These are phyloP conservation scores for Beaufortia kweichowensis DNA, from an alignment of 2,113 vertebrate species.

Conservation along the genomic window DNA sequence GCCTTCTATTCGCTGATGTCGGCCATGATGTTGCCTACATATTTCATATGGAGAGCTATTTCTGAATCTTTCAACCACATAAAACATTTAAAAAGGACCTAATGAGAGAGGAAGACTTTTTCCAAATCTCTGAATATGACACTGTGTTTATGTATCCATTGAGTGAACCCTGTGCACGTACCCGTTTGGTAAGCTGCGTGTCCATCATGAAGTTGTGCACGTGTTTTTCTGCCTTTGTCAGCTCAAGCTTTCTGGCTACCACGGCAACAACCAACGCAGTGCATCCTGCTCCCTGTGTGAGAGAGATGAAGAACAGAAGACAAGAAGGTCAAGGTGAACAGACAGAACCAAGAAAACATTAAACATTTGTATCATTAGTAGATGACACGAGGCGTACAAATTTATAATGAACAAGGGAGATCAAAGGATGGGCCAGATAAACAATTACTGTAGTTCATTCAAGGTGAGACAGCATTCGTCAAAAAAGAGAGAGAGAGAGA, in stretches of 20 bases:
- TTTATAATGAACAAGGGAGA: slow-evolving; percentile 52
- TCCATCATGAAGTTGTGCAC: slow-evolving; percentile 99
- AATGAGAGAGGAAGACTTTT: slow-evolving; percentile 20
- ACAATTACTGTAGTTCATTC: background rate
- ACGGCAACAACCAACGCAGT: slow-evolving; percentile 97
- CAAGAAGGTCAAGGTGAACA: slow-evolving; percentile 7
- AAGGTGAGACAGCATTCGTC: background rate
- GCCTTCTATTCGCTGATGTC: slow-evolving; percentile 49
- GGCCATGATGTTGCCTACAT: slow-evolving; percentile 73
- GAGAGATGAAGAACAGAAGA: slow-evolving; percentile 18
- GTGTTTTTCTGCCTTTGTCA: slow-evolving; percentile 98
- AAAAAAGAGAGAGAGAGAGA: background rate
- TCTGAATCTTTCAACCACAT: slow-evolving; percentile 76
- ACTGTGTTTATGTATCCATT: background rate
- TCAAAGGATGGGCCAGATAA: slow-evolving; percentile 4
- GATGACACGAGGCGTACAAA: slow-evolving; percentile 45
- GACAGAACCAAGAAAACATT: slow-evolving; percentile 18
- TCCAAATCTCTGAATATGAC: background rate
- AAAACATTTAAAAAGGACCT: slow-evolving; percentile 74
- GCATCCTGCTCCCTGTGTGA: slow-evolving; percentile 87
- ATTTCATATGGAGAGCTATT: slow-evolving; percentile 79
- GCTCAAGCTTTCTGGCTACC: slow-evolving; percentile 96
- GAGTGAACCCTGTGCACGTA: slow-evolving; percentile 57
- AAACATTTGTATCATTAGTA: slow-evolving; percentile 16
- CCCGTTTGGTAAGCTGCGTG: slow-evolving; percentile 96